Percentiles rank a stretch among this genome's conserved stretches.
Conservation (phyloP, 2,113 vertebrate genomes). For the Chlorodrepanis virens region DNA sequence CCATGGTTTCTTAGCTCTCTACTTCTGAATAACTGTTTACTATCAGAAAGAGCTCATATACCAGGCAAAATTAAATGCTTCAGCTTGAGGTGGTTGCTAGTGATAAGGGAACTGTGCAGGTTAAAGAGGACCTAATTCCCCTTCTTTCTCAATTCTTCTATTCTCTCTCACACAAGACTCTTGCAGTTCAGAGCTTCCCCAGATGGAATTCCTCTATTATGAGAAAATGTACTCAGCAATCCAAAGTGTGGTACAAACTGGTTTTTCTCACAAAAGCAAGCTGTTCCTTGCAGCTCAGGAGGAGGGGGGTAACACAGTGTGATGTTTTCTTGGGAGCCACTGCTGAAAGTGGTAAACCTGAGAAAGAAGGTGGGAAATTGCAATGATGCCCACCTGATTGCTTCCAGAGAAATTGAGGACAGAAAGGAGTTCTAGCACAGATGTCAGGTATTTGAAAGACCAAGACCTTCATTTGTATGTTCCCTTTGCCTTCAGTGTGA, state of each 20-base stretch:
- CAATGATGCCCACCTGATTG: neutral
- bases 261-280: neutral
- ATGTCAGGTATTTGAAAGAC: neutral
- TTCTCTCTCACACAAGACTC: neutral
- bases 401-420: neutral
- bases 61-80: neutral
- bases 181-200: neutral
- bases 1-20: neutral
- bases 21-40: neutral
- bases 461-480: neutral
- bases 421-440: neutral
- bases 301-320: neutral
- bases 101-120: neutral
- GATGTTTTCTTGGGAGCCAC: neutral
- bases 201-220: neutral
- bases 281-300: neutral
- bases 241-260: neutral
- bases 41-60: neutral
- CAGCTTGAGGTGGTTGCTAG: neutral
- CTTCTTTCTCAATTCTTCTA: neutral
- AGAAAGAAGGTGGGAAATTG: neutral
- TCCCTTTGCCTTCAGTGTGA: neutral
- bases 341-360: neutral
- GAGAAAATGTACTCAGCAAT: neutral
- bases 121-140: neutral